Evolutionary conservation across 1,140 invertebrate species (phyloP), one percentile per base, ranked within the genome.

Genomic region (Pseudomyrmex cubaensis): DNA sequence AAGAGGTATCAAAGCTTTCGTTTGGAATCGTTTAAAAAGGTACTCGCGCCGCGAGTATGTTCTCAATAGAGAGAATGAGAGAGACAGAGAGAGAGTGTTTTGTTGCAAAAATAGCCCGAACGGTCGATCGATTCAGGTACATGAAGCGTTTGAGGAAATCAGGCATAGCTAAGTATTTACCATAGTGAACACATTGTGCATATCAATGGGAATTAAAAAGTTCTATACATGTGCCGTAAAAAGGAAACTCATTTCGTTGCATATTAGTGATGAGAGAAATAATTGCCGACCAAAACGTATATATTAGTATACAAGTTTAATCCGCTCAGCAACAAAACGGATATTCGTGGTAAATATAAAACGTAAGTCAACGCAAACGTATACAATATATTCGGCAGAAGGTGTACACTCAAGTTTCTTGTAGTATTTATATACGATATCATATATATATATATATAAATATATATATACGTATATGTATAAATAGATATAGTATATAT

Each of bases 221-320:
- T 94, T 95, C 95, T 95, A 96, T 95, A 95, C 94, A 95, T 95
- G 95, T 96, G 95, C 95, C 95, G 95, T 96, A 96, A 94, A 96
- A 96, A 96, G 93, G 93, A 94, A 96, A 96, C 95, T 95, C 91
- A 95, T 94, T 94, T 94, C 91, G 93, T 94, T 94, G 93, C 91
- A 94, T 94, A 93, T 94, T 92, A 92, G 92, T 94, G 92, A 93
- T 93, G 90, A 93, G 90, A 90, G 90, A 93, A 94, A 94, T 93
- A 94, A 93, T 93, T 90, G 90, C 92, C 87, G 90, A 87, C 91
- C 88, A 93, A 92, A 90, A 35, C 35, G 35, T 88, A 89, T 80
- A 91, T 91, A 90, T 92, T 90, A 88, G 80, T 90, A 90, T 90
- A 93, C 88, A 90, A 91, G 85, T 91, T 67, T 85, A 87, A 35